Evolutionary conservation across 2,113 vertebrate species (phyloP).

Genomic region (Labrus mixtus): DNA sequence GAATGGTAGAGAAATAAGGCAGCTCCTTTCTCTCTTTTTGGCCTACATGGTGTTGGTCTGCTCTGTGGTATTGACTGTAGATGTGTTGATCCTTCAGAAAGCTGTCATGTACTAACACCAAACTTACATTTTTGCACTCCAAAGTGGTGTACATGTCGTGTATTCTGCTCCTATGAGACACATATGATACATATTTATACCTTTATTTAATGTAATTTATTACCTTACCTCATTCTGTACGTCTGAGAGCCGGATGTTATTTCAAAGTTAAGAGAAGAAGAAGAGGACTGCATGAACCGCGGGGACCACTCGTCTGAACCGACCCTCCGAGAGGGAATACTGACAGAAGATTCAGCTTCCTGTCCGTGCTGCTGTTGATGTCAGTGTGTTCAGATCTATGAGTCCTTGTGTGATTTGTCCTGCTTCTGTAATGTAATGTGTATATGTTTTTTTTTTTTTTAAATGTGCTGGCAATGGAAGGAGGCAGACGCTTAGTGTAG

Average conservation of each 20-base stretch:
- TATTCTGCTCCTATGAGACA: conserved; percentile 40
- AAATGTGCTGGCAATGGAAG: conserved; percentile 48
- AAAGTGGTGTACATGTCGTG: conserved; percentile 27
- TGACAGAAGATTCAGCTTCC: conserved; percentile 57
- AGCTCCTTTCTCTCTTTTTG: conserved; percentile 14
- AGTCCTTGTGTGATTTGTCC: conserved; percentile 32
- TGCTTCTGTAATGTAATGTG: conserved; percentile 15
- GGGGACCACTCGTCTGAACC: conserved; percentile 25
- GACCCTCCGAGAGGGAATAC: conserved; percentile 6
- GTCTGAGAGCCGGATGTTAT: conserved; percentile 48
- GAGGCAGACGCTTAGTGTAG: conserved; percentile 63
- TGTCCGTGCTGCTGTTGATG: conserved; percentile 60
- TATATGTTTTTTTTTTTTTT: conserved; percentile 42
- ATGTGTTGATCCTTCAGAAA: conserved; percentile 63
- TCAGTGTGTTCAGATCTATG: conserved; percentile 52
- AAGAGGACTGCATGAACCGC: conserved; percentile 29
- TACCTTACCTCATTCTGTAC: conserved; percentile 58
- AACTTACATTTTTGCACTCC: conserved; percentile 66
- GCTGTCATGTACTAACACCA: conserved; percentile 28
- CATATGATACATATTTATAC: conserved; percentile 73
- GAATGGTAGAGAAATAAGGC: conserved; percentile 28
- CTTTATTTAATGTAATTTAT: conserved; percentile 77
- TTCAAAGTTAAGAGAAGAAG: conserved; percentile 33
- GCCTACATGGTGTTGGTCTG: conserved; percentile 53
- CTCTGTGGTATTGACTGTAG: conserved; percentile 48